A percentile compares a stretch with the other conserved stretches of the same genome.
phyloP scores from a whole-genome alignment of 2,797 vertebrate genomes.

The Denticeps clupeoides region DNA sequence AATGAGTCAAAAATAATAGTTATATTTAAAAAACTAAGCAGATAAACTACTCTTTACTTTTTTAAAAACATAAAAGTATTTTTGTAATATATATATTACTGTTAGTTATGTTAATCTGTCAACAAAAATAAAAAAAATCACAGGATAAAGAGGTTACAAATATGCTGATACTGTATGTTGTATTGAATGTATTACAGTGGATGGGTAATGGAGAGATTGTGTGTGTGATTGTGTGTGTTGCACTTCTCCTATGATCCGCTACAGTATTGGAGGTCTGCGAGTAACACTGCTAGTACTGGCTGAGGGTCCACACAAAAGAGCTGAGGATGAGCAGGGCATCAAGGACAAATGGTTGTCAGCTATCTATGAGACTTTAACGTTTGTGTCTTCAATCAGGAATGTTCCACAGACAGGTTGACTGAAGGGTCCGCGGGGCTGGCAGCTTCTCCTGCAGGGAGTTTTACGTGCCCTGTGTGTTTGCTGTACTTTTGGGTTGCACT shows the following conservation, averaged over 20 bases:
- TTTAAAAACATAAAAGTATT: conserved; percentile 52
- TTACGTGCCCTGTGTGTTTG: not conserved
- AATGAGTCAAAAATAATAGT: conserved; percentile 63
- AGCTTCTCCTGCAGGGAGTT: not conserved
- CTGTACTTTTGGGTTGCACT: not conserved
- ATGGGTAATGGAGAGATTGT: conserved; percentile 22
- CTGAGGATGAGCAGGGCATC: not conserved
- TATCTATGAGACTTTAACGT: too few species aligned
- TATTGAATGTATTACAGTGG: conserved; percentile 27
- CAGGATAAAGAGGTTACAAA: conserved; percentile 46
- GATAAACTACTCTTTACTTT: conserved; percentile 55
- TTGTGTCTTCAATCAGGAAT: not conserved
- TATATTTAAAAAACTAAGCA: conserved; percentile 62
- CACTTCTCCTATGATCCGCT: not conserved
- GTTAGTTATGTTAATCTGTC: conserved; percentile 35
- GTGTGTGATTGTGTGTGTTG: conserved; percentile 9
- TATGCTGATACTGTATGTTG: conserved; percentile 29
- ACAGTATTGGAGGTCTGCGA: not conserved
- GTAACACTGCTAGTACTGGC: not conserved
- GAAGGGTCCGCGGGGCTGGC: not conserved
- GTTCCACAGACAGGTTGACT: not conserved
- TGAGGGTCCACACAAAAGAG: not conserved
- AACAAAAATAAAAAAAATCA: conserved; percentile 48
- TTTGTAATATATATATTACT: conserved; percentile 42
- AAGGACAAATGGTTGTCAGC: too few species aligned